Conservation (phyloP, 37 sponge, comb jelly and placozoan species). For the Diacarnus erythraeanus region DNA sequence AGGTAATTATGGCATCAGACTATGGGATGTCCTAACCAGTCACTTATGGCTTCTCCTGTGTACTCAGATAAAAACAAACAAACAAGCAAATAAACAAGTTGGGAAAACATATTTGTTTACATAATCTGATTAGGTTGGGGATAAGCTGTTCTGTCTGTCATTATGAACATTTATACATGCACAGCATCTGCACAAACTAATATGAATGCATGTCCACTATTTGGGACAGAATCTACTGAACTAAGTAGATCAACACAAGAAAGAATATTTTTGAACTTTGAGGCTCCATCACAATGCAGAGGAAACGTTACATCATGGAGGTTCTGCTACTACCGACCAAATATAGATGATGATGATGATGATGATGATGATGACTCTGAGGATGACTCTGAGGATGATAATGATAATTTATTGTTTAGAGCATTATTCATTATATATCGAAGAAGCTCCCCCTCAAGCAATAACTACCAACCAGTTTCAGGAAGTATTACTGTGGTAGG, state of each 20-base stretch:
- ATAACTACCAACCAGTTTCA: not conserved
- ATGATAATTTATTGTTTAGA: not conserved
- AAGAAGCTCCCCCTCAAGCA: not conserved
- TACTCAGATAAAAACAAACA: too few relatives aligned
- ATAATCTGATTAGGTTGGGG: too few relatives aligned
- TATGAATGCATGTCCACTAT: not conserved
- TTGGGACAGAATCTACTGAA: not conserved
- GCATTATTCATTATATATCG: not conserved
- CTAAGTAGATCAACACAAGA: not conserved
- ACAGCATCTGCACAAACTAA: too few relatives aligned
- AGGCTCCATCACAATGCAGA: not conserved
- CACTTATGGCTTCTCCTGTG: too few relatives aligned
- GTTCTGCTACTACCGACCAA: slow-evolving; percentile 7
- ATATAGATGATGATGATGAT: not conserved
- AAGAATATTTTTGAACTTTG: not conserved
- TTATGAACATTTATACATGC: too few relatives aligned
- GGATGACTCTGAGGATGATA: too few relatives aligned
- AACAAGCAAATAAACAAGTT: too few relatives aligned
- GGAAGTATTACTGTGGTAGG: not conserved
- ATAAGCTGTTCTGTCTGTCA: too few relatives aligned
- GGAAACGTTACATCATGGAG: slow-evolving; percentile 11
- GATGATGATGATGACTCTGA: too few relatives aligned
- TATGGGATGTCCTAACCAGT: too few relatives aligned
- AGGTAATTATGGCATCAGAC: too few relatives aligned
- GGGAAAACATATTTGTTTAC: too few relatives aligned